Percentiles rank a stretch among this genome's conserved stretches.
phyloP scores from a whole-genome alignment of 2,113 vertebrate genomes.

The Eretmochelys imbricata region DNA sequence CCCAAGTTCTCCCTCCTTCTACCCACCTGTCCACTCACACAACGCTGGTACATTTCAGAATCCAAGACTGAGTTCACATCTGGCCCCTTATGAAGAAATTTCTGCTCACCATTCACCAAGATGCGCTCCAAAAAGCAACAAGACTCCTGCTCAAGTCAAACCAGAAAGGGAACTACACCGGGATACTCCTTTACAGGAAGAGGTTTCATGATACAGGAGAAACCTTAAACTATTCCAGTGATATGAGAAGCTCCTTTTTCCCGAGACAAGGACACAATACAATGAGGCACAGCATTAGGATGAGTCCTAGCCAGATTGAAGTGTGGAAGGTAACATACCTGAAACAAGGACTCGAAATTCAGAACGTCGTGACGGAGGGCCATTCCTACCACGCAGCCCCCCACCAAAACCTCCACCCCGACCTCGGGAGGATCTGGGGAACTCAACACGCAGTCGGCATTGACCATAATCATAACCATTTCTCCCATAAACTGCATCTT shows the following conservation, averaged over 20 bases:
- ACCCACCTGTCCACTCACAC: background rate
- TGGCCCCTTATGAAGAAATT: conserved; percentile 23
- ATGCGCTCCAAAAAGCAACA: conserved; percentile 21
- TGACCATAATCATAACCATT: conserved; percentile 90
- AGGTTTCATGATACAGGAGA: conserved; percentile 4
- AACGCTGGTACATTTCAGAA: background rate
- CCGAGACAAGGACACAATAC: background rate
- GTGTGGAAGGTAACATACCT: conserved; percentile 77
- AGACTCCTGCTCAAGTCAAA: background rate
- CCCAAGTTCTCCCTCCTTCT: background rate
- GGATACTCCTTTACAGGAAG: conserved; percentile 23
- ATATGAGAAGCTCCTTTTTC: background rate
- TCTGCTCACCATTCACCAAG: conserved; percentile 10
- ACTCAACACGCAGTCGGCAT: conserved; percentile 92
- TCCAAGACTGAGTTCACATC: conserved; percentile 4
- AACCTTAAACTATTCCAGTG: background rate
- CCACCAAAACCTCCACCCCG: conserved; percentile 77
- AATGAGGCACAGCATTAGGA: conserved; percentile 1
- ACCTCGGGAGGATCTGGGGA: conserved; percentile 85
- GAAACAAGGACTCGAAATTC: conserved; percentile 94
- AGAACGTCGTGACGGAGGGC: conserved; percentile 89
- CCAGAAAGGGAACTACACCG: background rate
- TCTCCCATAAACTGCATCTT: conserved; percentile 88
- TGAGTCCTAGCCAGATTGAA: conserved; percentile 7
- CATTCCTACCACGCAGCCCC: conserved; percentile 84